Evolutionary conservation across 2,113 vertebrate species (phyloP).

Genomic region (Panurus biarmicus): DNA sequence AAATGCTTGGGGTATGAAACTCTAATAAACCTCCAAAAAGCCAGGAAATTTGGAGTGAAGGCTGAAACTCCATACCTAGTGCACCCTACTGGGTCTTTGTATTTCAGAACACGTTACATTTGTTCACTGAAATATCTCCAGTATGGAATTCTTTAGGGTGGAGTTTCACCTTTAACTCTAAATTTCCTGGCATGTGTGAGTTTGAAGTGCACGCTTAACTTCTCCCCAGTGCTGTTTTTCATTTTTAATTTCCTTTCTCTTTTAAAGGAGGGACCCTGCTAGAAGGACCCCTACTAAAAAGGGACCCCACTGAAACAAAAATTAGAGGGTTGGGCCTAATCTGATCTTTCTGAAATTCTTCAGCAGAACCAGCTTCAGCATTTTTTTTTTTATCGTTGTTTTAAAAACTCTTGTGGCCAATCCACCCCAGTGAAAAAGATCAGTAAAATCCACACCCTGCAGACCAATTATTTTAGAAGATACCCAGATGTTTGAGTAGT

Average conservation of each 20-base stretch:
- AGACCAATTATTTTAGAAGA: not conserved
- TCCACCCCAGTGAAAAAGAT: not conserved
- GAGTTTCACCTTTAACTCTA: constrained; percentile 44
- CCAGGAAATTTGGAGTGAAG: constrained; percentile 43
- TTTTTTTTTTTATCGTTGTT: not conserved
- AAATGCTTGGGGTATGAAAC: not conserved
- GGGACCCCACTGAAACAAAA: not conserved
- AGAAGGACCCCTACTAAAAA: constrained; percentile 11
- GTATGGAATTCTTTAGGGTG: not conserved
- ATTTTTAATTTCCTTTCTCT: constrained; percentile 44
- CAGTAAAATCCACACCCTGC: not conserved
- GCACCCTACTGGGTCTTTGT: constrained; percentile 19
- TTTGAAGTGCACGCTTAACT: not conserved
- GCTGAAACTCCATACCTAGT: constrained; percentile 6
- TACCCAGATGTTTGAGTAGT: not conserved
- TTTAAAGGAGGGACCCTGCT: constrained; percentile 25
- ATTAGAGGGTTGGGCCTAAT: not conserved
- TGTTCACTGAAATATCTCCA: not conserved
- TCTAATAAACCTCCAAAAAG: constrained; percentile 18
- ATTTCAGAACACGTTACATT: not conserved
- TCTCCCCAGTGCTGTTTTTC: constrained; percentile 12
- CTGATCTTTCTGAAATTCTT: constrained; percentile 28
- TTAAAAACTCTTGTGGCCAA: not conserved
- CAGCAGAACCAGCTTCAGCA: not conserved
- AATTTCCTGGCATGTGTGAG: constrained; percentile 24